Evolutionary conservation across 2,797 vertebrate genomes (phyloP), one percentile per base, ranked within the genome.

Genomic region (Acanthurus lineatus): DNA sequence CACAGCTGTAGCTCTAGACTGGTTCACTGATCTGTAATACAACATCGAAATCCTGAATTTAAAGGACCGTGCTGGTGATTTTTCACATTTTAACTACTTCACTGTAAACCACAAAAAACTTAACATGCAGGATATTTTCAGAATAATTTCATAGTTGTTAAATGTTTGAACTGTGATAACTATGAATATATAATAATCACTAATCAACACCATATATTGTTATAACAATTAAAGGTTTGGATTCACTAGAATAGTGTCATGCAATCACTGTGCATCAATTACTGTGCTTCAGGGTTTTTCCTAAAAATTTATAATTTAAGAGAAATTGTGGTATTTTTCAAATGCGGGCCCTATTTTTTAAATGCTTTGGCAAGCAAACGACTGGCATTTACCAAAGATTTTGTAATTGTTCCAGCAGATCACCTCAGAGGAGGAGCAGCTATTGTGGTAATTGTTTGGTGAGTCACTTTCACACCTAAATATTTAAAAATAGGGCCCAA

Each of bases 1-100:
- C 47, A 64, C 77, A 86, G 82, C 84, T 83, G 72, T 63, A 63
- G 64, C 47, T 75, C 15, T 35, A 61, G 53, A 80, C 56, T 62
- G 32, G 28, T 64, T 57, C 22, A 51, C 35, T 82, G 57, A 71
- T 77, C 69, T 54, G 6, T 60, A 17, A 44, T 22, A 32, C 49
- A 40, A 10, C 5, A 54, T 61, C 47, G 42, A 38, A 45, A 12
- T 42, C 19, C 7, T 32, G 28, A 28, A 22, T 66, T 66, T 42
- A 42, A 67, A 52, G 20, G n/a, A 20, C 17, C 9, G 49, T 25
- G 9, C 53, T 56, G 44, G 19, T 42, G 54, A 40, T 57, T 57
- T 20, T 25, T 19, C 58, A 78, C 40, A 35, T 76, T 78, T 75
- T 9, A 35, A 16, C 9, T 1, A 4, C 58, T 59, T 73, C 44